phyloP scores from a whole-genome alignment of 2,797 vertebrate genomes.

The Oryzias dopingdopingensis region DNA sequence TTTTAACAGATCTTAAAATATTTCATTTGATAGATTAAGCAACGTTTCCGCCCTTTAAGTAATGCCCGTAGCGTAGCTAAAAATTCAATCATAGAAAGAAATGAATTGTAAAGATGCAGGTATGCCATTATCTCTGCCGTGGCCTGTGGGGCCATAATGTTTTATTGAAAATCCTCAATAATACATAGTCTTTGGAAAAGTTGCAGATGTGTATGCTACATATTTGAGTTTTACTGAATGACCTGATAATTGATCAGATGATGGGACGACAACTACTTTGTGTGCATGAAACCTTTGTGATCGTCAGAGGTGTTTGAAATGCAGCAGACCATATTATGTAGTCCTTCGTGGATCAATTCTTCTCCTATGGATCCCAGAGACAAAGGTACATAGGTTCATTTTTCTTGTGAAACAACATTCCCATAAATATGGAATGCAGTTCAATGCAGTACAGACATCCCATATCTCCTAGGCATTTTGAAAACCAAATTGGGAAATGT shows the following conservation, averaged over 20 bases:
- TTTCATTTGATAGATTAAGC: background rate
- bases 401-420: slow-evolving; percentile 18
- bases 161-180: slow-evolving; percentile 17
- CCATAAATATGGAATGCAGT: slow-evolving; percentile 34
- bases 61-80: background rate
- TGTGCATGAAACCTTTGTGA: slow-evolving; percentile 13
- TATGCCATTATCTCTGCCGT: background rate
- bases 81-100: slow-evolving; percentile 7
- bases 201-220: slow-evolving; percentile 1
- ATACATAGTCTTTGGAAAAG: slow-evolving; percentile 18
- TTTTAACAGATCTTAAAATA: background rate
- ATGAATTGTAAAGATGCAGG: slow-evolving; percentile 6
- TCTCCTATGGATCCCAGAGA: slow-evolving; percentile 1
- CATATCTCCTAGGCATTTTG: slow-evolving; percentile 26
- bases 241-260: slow-evolving; percentile 2
- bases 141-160: slow-evolving; percentile 2
- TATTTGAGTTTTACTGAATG: slow-evolving; percentile 11
- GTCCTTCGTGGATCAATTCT: slow-evolving; percentile 24
- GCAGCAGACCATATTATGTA: slow-evolving; percentile 19
- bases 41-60: background rate
- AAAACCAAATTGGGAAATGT: slow-evolving; percentile 42
- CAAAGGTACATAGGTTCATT: background rate
- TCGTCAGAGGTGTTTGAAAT: slow-evolving; percentile 22
- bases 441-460: slow-evolving; percentile 33
- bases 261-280: background rate